Conservation (phyloP, 1,140 invertebrate genomes). For the Drosophila punjabiensis region DNA sequence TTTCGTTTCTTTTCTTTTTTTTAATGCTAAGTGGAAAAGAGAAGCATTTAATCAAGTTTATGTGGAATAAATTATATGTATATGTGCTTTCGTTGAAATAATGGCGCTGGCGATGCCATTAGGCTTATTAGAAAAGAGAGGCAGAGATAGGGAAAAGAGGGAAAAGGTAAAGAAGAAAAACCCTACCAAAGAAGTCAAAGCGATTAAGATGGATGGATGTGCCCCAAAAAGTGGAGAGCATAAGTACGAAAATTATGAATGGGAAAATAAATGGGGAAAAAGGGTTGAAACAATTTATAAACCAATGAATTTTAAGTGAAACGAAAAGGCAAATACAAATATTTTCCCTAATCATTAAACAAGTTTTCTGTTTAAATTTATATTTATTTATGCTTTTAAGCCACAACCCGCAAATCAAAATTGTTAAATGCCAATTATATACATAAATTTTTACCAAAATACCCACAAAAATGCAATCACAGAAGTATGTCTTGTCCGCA, state of each 20-base stretch:
- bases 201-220: constrained; percentile 46
- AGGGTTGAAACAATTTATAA: constrained; percentile 15
- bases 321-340: not conserved
- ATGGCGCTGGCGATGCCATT: constrained; percentile 50
- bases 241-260: constrained; percentile 21
- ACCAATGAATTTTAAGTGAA: constrained; percentile 15
- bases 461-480: constrained; percentile 27
- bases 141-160: not conserved
- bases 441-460: constrained; percentile 6
- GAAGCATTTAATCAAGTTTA: constrained; percentile 77
- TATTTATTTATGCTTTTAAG: not conserved
- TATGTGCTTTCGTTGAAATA: constrained; percentile 19
- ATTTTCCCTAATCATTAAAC: not conserved
- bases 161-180: not conserved
- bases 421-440: not conserved
- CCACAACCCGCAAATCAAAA: not conserved
- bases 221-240: constrained; percentile 17
- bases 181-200: constrained; percentile 32
- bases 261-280: constrained; percentile 7
- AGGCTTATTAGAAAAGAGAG: constrained; percentile 67
- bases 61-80: constrained; percentile 62
- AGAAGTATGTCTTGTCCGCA: constrained; percentile 13
- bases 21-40: constrained; percentile 51
- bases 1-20: constrained; percentile 28
- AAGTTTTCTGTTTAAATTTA: not conserved